Evolutionary conservation across 2,888 invertebrate genomes (phyloP).

Genomic region (Leptogaster cylindrica): DNA sequence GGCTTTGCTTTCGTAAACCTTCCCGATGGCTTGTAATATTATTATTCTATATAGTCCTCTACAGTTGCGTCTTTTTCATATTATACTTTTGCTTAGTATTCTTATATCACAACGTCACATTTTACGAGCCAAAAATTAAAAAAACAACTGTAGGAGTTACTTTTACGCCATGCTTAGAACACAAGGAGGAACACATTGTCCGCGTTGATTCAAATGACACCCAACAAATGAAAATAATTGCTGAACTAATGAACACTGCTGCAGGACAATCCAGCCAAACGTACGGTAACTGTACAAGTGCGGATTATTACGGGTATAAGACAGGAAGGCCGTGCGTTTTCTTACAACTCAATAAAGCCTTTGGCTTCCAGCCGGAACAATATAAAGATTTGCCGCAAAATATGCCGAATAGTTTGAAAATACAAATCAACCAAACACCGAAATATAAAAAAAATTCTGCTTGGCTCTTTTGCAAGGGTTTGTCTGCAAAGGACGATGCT

Average conservation of each 20-base stretch:
- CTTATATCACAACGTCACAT: background rate
- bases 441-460: background rate
- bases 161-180: background rate
- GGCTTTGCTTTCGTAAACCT: background rate
- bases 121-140: background rate
- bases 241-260: background rate
- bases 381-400: background rate
- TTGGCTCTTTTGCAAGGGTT: background rate
- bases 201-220: background rate
- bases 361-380: background rate
- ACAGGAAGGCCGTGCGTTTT: slow-evolving; percentile 2
- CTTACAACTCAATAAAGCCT: background rate
- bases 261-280: background rate
- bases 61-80: background rate
- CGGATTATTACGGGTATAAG: background rate
- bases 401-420: background rate
- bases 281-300: background rate
- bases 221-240: background rate
- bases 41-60: background rate
- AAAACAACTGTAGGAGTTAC: background rate
- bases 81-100: background rate
- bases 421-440: background rate
- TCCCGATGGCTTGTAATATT: background rate
- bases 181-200: background rate
- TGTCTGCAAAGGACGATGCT: background rate